Evolutionary conservation across 1,140 invertebrate species (phyloP).

Genomic region (Lordiphosa collinella): DNA sequence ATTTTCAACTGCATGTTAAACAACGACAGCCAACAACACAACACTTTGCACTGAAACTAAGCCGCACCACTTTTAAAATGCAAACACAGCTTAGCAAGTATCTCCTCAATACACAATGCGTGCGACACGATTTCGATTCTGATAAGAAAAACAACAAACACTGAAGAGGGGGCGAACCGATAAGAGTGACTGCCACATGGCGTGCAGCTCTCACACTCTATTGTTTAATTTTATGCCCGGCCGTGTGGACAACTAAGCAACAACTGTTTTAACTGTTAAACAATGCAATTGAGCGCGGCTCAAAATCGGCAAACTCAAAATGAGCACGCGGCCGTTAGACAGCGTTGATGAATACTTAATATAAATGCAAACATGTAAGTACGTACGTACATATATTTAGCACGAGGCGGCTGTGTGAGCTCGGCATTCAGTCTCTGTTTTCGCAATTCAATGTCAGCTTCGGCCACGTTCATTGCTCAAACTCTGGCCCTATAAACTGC

Average conservation of each 20-base stretch:
- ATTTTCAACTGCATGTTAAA: constrained; percentile 66
- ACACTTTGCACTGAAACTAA: no score
- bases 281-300: constrained; percentile 54
- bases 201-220: neutral
- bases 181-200: constrained; percentile 19
- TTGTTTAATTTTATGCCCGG: constrained; percentile 20
- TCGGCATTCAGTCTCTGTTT: constrained; percentile 3
- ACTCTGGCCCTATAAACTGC: constrained; percentile 31
- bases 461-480: constrained; percentile 41
- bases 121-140: constrained; percentile 25
- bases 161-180: constrained; percentile 15
- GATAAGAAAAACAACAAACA: constrained; percentile 24
- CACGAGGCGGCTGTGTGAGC: constrained; percentile 7
- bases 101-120: neutral
- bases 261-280: constrained; percentile 57
- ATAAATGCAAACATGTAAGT: constrained; percentile 23
- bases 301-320: constrained; percentile 21
- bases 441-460: constrained; percentile 38
- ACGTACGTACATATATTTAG: constrained; percentile 25
- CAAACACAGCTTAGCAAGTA: constrained; percentile 22
- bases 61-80: constrained; percentile 42
- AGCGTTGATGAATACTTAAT: constrained; percentile 33
- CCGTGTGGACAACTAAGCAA: constrained; percentile 37
- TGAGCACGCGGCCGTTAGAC: constrained; percentile 26
- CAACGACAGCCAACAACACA: no score